Percentiles rank a stretch among this genome's conserved stretches.
Evolutionary conservation across 2,113 vertebrate genomes (phyloP).

Genomic region (Ploceus nigricollis): DNA sequence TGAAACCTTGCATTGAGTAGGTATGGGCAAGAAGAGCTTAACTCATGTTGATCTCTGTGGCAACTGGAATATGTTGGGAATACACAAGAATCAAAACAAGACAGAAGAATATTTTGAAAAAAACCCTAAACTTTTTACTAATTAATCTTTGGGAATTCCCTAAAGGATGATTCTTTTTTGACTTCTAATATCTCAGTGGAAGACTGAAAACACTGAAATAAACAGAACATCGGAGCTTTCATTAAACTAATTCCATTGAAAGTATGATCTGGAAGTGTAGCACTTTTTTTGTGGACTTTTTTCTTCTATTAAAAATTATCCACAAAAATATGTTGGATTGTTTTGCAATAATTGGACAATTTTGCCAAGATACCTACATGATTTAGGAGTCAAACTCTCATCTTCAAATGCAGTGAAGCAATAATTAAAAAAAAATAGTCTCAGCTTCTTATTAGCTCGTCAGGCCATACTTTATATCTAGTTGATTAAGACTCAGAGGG

Average conservation of each 20-base stretch:
- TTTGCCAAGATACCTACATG: not conserved
- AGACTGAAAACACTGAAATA: not conserved
- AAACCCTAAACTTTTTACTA: not conserved
- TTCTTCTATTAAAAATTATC: not conserved
- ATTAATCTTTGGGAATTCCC: not conserved
- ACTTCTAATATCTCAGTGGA: not conserved
- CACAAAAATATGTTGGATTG: not conserved
- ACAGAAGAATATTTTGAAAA: not conserved
- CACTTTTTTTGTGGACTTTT: not conserved
- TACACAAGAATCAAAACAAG: not conserved
- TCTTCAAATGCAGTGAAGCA: not conserved
- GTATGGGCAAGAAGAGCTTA: not conserved
- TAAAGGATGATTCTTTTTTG: not conserved
- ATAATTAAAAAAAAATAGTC: not conserved
- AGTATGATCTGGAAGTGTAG: not conserved
- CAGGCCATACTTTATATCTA: not conserved
- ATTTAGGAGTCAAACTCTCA: not conserved
- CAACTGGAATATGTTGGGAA: not conserved
- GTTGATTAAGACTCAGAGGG: not conserved
- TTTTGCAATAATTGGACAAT: not conserved
- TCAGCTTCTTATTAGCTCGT: not conserved
- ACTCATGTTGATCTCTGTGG: not conserved
- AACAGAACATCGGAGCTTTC: not conserved
- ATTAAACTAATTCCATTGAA: not conserved
- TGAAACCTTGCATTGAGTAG: not conserved